Evolutionary conservation across 2,113 vertebrate species (phyloP), one percentile per base, ranked within the genome.

Genomic region (Tichodroma muraria): DNA sequence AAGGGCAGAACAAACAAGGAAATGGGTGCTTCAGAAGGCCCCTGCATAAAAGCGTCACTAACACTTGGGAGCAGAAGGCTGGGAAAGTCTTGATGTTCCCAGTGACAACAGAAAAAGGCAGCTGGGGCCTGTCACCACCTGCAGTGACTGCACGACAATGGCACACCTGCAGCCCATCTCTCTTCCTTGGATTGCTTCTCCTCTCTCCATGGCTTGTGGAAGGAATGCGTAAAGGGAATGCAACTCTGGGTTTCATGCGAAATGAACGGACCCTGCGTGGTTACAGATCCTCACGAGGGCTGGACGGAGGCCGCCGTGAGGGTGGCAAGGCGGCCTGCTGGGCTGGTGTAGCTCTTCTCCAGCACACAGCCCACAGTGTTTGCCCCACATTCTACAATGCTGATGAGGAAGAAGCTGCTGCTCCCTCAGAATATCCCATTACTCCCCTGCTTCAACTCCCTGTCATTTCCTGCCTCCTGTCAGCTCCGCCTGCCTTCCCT

Each of bases 231-330:
- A 49, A 68, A 72, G 38, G 59, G 13, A n/a, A 23, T 64, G 44
- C 24, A 59, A 1, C 40, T 88, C 83, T 63, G 40, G 44, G 31
- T 63, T 61, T 44, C 0, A 0, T 35, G n/a, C 33, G 70, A 35
- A 40, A 44, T 11, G 31, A 54, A 20, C 0, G 0, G 54, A 45
- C 27, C 20, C 68, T 38, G 40, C 1, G 0, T 15, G 12, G 49
- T 50, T 35, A 35, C n/a, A 35, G 73, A 33, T 35, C 42, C n/a
- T 77, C n/a, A 25, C 0, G 0, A 54, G 27, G 15, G 28, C 27
- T 42, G 79, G 53, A 31, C 8, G 7, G 42, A 77, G 38, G 23
- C 25, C 45, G 69, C 63, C 0, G 0, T n/a, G 47, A 47, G 14
- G n/a, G 37, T n/a, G 42, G 30, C 49, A 31, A 44, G 37, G 49